A percentile compares a stretch with the other conserved stretches of the same genome.
phyloP scores from a whole-genome alignment of 2,113 vertebrate species.

The Xenopus borealis region DNA sequence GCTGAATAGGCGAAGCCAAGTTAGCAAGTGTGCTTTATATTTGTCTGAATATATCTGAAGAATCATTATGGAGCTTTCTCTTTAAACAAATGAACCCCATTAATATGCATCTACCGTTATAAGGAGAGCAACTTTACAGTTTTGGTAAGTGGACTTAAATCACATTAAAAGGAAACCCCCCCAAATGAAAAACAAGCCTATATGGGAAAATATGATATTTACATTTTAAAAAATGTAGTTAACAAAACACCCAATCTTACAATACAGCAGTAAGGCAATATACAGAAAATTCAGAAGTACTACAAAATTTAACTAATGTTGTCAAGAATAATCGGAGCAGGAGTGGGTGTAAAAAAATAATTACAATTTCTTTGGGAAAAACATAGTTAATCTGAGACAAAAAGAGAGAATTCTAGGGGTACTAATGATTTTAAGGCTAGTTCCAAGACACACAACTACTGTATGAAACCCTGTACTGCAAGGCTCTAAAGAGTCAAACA shows the following conservation, averaged over 20 bases:
- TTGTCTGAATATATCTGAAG: background rate
- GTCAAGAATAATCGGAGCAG: no score
- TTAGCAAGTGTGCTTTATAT: background rate
- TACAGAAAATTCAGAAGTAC: slow-evolving; percentile 17
- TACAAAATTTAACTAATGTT: background rate
- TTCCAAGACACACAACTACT: no score
- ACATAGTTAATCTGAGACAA: no score
- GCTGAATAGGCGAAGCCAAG: background rate
- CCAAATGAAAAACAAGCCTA: background rate
- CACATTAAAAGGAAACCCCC: slow-evolving; percentile 33
- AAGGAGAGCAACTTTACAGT: slow-evolving; percentile 7
- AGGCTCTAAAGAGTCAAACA: no score
- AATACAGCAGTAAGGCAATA: slow-evolving; percentile 32
- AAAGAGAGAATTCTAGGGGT: no score
- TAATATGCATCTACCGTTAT: slow-evolving; percentile 5
- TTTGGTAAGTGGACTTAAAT: slow-evolving; percentile 51
- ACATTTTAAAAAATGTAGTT: slow-evolving; percentile 47
- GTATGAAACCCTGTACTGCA: no score
- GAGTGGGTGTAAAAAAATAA: slow-evolving; percentile 57
- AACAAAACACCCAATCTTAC: background rate
- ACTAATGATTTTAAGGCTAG: no score
- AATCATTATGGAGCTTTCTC: background rate
- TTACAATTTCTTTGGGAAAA: slow-evolving; percentile 1
- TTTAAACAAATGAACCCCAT: background rate
- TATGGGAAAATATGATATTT: slow-evolving; percentile 48